Evolutionary conservation across 2,113 vertebrate genomes (phyloP).

Genomic region (Orthonyx spaldingii): DNA sequence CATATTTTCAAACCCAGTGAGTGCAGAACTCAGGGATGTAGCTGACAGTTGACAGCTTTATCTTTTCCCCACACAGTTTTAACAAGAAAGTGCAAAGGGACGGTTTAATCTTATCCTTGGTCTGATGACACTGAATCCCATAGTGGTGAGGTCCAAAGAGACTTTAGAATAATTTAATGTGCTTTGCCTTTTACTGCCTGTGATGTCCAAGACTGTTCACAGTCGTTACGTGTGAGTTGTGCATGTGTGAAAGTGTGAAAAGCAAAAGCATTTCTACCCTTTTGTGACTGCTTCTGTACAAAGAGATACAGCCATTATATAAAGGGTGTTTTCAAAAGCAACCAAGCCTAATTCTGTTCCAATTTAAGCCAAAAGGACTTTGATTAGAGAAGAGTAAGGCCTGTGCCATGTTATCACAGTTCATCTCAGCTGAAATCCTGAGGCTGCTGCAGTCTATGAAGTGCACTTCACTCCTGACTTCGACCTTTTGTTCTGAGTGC

Average conservation of each 20-base stretch:
- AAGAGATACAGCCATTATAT: background rate
- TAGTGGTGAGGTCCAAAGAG: background rate
- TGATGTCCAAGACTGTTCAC: background rate
- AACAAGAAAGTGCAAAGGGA: background rate
- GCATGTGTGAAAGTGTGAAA: background rate
- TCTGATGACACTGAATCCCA: background rate
- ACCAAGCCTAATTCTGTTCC: background rate
- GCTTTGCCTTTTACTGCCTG: background rate
- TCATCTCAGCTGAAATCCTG: background rate
- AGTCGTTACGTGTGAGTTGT: background rate
- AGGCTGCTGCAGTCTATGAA: background rate
- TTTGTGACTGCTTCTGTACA: background rate
- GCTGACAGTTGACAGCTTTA: background rate
- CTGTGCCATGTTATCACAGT: background rate
- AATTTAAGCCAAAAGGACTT: background rate
- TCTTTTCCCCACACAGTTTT: background rate
- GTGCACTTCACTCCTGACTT: background rate
- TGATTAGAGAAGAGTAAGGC: background rate
- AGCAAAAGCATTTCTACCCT: slow-evolving; percentile 10
- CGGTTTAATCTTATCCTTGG: background rate
- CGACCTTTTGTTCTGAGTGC: background rate
- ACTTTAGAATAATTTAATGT: background rate
- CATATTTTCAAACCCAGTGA: background rate
- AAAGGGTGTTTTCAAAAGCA: background rate
- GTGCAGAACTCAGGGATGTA: background rate